Evolutionary conservation across 2,888 invertebrate genomes (phyloP), one percentile per base, ranked within the genome.

Genomic region (Ophion obscuratus): DNA sequence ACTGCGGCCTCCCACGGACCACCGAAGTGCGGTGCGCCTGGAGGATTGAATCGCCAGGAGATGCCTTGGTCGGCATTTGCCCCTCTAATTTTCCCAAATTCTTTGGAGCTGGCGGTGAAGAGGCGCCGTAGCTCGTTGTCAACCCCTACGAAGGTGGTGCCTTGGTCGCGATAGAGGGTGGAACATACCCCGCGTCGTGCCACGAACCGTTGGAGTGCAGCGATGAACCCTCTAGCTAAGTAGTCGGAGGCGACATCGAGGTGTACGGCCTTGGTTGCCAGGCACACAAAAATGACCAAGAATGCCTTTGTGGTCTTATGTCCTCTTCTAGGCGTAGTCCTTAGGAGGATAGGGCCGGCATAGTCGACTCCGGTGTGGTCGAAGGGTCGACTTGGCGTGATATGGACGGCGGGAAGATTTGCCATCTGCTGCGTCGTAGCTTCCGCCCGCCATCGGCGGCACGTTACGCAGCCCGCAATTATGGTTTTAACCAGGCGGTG

Each of bases 301-400:
- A 90, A 90, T 1, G 73, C 71, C 44, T 91, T 91, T 4, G 2
- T 83, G 36, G 14, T 77, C 17, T 73, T 85, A 0, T 83, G 71
- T 20, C 86, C 84, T 47, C 88, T 80, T 17, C 81, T 61, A 27
- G 74, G 81, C 14, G 76, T 73, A 4, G 77, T 85, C 36, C 86
- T 81, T n/a, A 88, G 77, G 31, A 62, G 77, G 44, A 89, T 89
- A 0, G 92, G 93, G 6, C 93, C 92, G 40, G 90, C 91, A n/a
- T 89, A n/a, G 71, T 94, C 94, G 0, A 93, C 68, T 14, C 92
- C 93, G 24, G 86, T 79, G 66, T 90, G 84, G 5, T 87, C 70
- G 85, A 93, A 93, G 2, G 92, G 90, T 0, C 86, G 71, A 5
- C 85, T 57, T 36, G 87, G 83, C 6, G 68, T 84, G 2, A 92